Evolutionary conservation across 2,888 invertebrate species (phyloP).

Genomic region (Andricus curvator): DNA sequence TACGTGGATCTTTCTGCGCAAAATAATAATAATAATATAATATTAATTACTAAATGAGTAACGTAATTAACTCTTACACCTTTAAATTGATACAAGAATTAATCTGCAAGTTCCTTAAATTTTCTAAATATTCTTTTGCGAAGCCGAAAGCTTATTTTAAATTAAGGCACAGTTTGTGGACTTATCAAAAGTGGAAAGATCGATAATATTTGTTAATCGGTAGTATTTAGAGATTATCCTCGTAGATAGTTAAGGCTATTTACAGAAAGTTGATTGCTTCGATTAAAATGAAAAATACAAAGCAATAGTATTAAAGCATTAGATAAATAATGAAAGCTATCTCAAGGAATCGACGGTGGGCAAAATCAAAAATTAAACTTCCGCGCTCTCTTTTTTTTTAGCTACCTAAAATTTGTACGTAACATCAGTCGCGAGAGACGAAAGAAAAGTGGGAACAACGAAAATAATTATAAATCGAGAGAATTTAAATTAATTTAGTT

Average conservation of each 20-base stretch:
- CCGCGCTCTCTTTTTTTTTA: not conserved
- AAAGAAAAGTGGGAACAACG: not conserved
- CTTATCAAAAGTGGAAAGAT: not conserved
- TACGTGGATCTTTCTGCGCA: not conserved
- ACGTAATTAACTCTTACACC: too few relatives aligned
- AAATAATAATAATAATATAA: slow-evolving; percentile 1
- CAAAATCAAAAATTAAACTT: not conserved
- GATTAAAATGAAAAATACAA: not conserved
- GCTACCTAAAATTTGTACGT: not conserved
- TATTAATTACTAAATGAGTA: too few relatives aligned
- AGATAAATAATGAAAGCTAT: not conserved
- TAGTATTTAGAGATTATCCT: not conserved
- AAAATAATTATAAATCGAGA: not conserved
- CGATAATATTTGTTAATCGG: not conserved
- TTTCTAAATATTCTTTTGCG: not conserved
- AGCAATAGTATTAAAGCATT: not conserved
- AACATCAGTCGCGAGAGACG: slow-evolving; percentile 4
- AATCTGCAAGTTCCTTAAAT: not conserved
- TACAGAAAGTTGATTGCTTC: not conserved
- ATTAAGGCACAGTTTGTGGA: slow-evolving; percentile 19
- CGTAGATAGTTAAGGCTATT: not conserved
- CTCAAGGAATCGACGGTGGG: not conserved
- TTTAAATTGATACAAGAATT: not conserved
- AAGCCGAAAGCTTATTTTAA: slow-evolving; percentile 2
- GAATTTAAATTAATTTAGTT: not conserved